phyloP scores from a whole-genome alignment of 2,888 invertebrate species.

The Cephus nigrinus region DNA sequence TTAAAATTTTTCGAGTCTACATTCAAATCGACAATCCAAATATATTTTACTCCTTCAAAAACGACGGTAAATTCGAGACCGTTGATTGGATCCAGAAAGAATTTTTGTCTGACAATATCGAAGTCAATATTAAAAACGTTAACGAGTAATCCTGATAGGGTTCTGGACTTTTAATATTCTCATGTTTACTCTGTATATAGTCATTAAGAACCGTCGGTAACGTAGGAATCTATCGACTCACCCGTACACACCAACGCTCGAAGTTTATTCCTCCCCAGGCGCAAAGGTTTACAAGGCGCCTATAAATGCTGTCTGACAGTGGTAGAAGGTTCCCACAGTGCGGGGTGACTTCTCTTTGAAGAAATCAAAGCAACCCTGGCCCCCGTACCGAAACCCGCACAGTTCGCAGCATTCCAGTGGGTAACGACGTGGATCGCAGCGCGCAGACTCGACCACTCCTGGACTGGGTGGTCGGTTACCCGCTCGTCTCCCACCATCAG shows the following conservation, averaged over 20 bases:
- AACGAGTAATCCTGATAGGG: neutral
- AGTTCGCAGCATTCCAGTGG: neutral
- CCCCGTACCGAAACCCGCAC: neutral
- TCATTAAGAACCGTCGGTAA: neutral
- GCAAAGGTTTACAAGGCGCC: neutral
- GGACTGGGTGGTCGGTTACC: slow-evolving; percentile 30
- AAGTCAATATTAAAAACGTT: neutral
- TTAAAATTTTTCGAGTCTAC: neutral
- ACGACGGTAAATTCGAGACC: neutral
- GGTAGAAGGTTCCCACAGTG: neutral
- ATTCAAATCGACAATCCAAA: neutral
- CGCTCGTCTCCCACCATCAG: slow-evolving; percentile 2
- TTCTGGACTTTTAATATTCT: neutral
- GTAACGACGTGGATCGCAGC: slow-evolving; percentile 14
- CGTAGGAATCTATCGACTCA: neutral
- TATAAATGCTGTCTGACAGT: neutral
- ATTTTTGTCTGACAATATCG: neutral
- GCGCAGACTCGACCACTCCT: slow-evolving; percentile 47
- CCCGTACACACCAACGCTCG: neutral
- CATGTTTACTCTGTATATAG: neutral
- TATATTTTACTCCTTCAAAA: no score
- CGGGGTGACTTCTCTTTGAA: neutral
- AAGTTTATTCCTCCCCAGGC: neutral
- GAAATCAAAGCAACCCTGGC: neutral
- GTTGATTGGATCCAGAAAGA: neutral